phyloP scores from a whole-genome alignment of 2,888 invertebrate species.

The Watsonalla binaria region DNA sequence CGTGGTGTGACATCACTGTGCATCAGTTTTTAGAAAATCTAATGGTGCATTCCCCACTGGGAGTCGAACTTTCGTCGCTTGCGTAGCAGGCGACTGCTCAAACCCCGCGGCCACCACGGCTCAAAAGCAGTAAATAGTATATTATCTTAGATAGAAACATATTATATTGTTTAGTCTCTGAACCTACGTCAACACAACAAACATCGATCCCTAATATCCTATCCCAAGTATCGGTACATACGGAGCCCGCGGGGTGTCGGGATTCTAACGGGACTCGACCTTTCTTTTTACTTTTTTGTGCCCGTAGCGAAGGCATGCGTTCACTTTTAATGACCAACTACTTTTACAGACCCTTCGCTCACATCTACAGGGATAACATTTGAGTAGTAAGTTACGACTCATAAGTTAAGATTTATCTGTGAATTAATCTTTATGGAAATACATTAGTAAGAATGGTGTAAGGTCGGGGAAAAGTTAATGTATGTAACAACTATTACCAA shows the following conservation, averaged over 20 bases:
- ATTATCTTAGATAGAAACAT: no score
- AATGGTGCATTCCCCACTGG: no score
- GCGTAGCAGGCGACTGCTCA: no score
- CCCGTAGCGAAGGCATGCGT: constrained; percentile 55
- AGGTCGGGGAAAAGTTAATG: no score
- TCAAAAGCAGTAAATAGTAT: no score
- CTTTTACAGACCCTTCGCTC: constrained; percentile 26
- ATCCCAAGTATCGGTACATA: not conserved
- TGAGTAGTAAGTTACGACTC: not conserved
- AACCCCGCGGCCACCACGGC: no score
- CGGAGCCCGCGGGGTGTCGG: constrained; percentile 48
- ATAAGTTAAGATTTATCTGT: constrained; percentile 7
- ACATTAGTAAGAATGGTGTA: no score
- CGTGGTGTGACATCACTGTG: no score
- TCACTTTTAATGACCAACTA: constrained; percentile 65
- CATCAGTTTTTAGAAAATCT: no score
- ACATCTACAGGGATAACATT: constrained; percentile 11
- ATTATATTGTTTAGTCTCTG: not conserved
- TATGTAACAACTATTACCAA: no score
- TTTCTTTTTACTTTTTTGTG: constrained; percentile 65
- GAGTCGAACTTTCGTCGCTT: no score
- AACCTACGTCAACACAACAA: constrained; percentile 16
- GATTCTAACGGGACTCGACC: constrained; percentile 63
- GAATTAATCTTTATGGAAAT: constrained; percentile 7
- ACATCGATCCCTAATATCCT: not conserved